Percentiles rank a stretch among this genome's conserved stretches.
phyloP scores from a whole-genome alignment of 2,113 vertebrate species.

The Narcine bancroftii region DNA sequence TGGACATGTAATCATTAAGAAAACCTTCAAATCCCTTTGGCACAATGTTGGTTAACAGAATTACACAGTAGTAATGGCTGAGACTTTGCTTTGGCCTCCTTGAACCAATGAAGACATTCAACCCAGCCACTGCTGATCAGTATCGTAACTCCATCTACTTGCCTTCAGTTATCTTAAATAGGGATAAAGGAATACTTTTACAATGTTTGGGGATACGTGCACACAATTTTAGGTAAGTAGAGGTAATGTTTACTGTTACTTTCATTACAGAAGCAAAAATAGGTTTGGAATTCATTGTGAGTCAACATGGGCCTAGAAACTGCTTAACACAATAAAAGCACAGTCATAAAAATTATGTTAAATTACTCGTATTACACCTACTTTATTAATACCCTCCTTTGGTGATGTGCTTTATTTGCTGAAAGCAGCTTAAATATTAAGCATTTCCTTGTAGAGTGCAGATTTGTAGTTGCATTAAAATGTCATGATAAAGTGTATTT shows the following conservation, averaged over 20 bases:
- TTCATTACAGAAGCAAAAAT: neutral
- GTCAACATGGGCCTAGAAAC: neutral
- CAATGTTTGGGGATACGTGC: neutral
- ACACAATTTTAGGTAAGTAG: neutral
- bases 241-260: neutral
- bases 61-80: neutral
- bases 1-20: neutral
- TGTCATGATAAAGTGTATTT: conserved; percentile 19
- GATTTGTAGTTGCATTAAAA: conserved; percentile 20
- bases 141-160: neutral
- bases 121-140: too few species aligned
- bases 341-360: neutral
- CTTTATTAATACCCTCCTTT: conserved; percentile 10
- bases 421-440: conserved; percentile 19
- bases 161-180: neutral
- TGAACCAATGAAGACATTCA: neutral
- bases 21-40: neutral
- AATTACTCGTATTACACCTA: conserved; percentile 7
- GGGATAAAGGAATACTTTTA: conserved; percentile 24
- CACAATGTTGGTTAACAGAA: neutral
- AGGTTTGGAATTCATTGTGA: neutral
- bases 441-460: neutral
- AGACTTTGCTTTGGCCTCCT: neutral
- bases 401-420: conserved; percentile 23
- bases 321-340: neutral